Percentiles rank a stretch among this genome's conserved stretches.
phyloP scores from a whole-genome alignment of 2,888 invertebrate species.

The Venusia cambrica region DNA sequence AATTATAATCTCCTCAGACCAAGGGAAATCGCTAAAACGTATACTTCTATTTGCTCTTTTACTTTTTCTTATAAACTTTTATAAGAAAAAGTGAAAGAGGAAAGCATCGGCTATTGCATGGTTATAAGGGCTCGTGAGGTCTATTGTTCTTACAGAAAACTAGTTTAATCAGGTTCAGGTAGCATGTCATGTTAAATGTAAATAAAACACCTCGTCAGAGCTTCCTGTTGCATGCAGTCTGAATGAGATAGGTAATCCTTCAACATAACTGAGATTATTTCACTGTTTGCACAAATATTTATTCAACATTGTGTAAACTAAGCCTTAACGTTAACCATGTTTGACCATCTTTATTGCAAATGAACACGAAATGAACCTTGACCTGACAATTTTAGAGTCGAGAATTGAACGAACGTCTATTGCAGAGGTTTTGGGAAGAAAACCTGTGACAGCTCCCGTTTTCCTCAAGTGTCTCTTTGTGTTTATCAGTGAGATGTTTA shows the following conservation, averaged over 20 bases:
- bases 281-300: constrained; percentile 66
- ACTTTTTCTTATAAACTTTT: too few species aligned
- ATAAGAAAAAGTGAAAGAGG: too few species aligned
- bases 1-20: too few species aligned
- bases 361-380: constrained; percentile 9
- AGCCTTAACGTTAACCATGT: constrained; percentile 39
- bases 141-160: too few species aligned
- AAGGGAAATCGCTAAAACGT: too few species aligned
- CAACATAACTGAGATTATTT: constrained; percentile 52
- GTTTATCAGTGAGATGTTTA: constrained; percentile 58
- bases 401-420: constrained; percentile 15
- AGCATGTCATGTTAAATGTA: too few species aligned
- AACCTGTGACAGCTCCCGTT: constrained; percentile 60
- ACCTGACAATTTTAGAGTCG: constrained; percentile 22
- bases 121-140: too few species aligned
- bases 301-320: constrained; percentile 55
- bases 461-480: constrained; percentile 51
- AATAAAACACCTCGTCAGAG: too few species aligned
- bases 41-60: too few species aligned
- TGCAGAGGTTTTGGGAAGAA: constrained; percentile 12
- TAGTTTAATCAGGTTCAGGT: too few species aligned
- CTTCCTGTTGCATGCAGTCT: constrained; percentile 49
- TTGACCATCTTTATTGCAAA: too few species aligned
- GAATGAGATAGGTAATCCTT: constrained; percentile 60
- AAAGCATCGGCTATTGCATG: too few species aligned